Base-by-base conservation (phyloP, 2,888 invertebrate genomes). In the Leptarthrus brevirostris region DNA sequence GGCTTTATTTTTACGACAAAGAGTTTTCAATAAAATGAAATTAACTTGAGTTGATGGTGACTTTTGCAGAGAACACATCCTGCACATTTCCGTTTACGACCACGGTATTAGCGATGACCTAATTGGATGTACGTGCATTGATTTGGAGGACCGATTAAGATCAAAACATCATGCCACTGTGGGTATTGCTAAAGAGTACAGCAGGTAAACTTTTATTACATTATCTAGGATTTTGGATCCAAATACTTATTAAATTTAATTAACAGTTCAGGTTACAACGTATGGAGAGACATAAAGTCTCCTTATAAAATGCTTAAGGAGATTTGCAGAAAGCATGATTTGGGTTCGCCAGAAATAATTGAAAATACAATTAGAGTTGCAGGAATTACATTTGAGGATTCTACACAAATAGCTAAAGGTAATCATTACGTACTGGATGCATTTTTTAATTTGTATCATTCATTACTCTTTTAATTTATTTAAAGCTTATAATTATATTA, bases 101-200 rank as follows among this genome's bases (percentile, higher is more conserved):
- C 90, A 90, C 83, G 93, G 95, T 1, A 87, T 89, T 1, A 73
- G 74, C 10, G 93, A 96, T 81, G 93, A 94, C 80, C 83, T 95
- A 6, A 94, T 97, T 79, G 97, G 96, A 0, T 91, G 90, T 79
- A 96, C 96, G 0, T 87, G 86, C 75, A 91, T 97, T 76, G 96
- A 97, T 83, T 85, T 97, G 56, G 97, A 97, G 85, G 93, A 95
- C 83, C 88, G 96, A 75, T 92, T 92, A 81, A 94, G 93, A 81
- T 90, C 91, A 16, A 89, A 89, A 77, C 94, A 95, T 81, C 87
- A 93, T 74, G 95, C 93, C 0, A 88, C 88, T 2, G 92, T 95
- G 79, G 96, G 96, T 0, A 82, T 97, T 12, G 83, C 93, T 0
- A 86, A 86, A 49, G 88, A 88, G 79, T 97, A 93, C 80, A 88